Evolutionary conservation across 2,113 vertebrate genomes (phyloP).

Genomic region (Origma solitaria): DNA sequence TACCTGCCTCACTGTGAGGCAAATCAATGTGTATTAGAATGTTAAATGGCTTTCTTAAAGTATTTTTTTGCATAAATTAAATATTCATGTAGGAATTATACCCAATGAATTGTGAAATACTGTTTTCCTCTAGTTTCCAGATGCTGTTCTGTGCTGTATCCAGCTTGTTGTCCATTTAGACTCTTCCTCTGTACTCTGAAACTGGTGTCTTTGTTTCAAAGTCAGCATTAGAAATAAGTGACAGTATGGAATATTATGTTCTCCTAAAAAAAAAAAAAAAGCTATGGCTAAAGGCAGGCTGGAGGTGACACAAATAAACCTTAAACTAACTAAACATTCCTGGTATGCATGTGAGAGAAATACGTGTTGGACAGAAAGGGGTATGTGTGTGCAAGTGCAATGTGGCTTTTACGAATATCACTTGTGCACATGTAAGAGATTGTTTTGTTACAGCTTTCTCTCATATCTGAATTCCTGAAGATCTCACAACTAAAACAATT

Average conservation of each 20-base stretch:
- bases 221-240: not conserved
- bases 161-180: not conserved
- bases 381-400: not conserved
- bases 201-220: not conserved
- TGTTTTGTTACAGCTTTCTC: not conserved
- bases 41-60: not conserved
- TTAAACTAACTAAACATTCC: not conserved
- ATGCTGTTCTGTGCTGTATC: not conserved
- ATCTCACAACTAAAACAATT: not conserved
- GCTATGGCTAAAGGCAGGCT: not conserved
- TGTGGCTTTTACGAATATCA: not conserved
- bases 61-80: not conserved
- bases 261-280: not conserved
- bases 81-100: not conserved
- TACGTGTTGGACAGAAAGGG: fast-evolving
- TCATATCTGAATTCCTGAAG: not conserved
- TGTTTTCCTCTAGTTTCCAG: not conserved
- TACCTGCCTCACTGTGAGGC: not conserved
- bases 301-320: not conserved
- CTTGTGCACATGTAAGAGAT: not conserved
- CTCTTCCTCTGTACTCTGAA: not conserved
- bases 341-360: not conserved
- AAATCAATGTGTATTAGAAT: not conserved
- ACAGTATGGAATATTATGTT: not conserved
- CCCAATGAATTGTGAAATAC: not conserved